Evolutionary conservation across 1,140 invertebrate genomes (phyloP).

Genomic region (Rhopalosiphum maidis): DNA sequence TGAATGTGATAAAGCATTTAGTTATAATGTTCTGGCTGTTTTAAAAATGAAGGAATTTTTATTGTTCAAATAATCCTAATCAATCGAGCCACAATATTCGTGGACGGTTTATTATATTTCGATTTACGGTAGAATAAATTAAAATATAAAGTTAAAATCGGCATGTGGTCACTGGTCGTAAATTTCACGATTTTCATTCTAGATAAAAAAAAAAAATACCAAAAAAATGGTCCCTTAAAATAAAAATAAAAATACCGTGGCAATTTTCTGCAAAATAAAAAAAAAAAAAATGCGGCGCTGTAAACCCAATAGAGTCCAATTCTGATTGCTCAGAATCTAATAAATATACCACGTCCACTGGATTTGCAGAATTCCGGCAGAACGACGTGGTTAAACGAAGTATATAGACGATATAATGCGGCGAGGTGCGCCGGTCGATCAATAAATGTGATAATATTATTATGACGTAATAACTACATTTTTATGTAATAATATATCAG

Average conservation of each 20-base stretch:
- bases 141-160: too few relatives aligned
- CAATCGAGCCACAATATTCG: neutral
- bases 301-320: neutral
- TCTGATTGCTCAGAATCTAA: neutral
- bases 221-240: neutral
- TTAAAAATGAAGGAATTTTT: neutral
- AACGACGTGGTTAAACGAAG: neutral
- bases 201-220: neutral
- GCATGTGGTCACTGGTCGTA: neutral
- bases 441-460: constrained; percentile 4
- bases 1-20: too few relatives aligned
- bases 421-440: neutral
- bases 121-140: neutral
- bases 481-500: neutral
- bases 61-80: neutral
- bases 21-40: too few relatives aligned
- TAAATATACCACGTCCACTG: neutral
- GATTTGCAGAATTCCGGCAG: neutral
- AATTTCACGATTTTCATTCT: neutral
- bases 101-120: neutral
- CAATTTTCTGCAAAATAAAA: neutral
- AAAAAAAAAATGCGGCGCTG: neutral
- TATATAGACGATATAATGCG: too few relatives aligned
- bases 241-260: neutral
- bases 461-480: constrained; percentile 2